These are phyloP conservation scores for Aporophyla nigra DNA, from an alignment of 2,888 invertebrate species.

Conservation along the genomic window DNA sequence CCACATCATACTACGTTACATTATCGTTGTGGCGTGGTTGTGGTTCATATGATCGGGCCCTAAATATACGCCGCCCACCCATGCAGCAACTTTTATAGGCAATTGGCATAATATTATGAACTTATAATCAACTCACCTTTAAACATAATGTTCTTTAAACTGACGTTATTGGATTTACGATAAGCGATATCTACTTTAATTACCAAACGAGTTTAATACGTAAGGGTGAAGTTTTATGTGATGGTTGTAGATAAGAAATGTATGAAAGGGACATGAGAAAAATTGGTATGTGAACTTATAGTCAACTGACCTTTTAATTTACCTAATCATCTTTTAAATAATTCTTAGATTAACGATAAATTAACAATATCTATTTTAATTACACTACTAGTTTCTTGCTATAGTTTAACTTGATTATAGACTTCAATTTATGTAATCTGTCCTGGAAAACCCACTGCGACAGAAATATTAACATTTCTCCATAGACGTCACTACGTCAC, in stretches of 20 bases:
- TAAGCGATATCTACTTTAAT: constrained; percentile 25
- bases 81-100: constrained; percentile 7
- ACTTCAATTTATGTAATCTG: neutral
- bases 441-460: neutral
- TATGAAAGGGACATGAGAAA: neutral
- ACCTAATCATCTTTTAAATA: constrained; percentile 10
- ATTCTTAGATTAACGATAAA: constrained; percentile 12
- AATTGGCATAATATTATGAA: constrained; percentile 32
- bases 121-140: constrained; percentile 46
- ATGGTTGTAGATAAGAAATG: neutral
- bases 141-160: constrained; percentile 35
- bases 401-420: neutral
- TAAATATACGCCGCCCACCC: constrained; percentile 31
- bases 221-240: constrained; percentile 20
- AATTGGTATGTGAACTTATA: neutral
- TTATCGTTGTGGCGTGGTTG: neutral
- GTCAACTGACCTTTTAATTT: constrained; percentile 31
- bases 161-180: constrained; percentile 33
- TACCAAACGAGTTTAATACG: constrained; percentile 20
- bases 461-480: neutral
- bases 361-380: constrained; percentile 22
- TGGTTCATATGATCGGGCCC: neutral
- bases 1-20: no score
- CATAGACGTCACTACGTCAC: neutral
- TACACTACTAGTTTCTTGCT: constrained; percentile 11